Conservation (phyloP, 1,140 invertebrate species). For the Tetragonula clypearis region DNA sequence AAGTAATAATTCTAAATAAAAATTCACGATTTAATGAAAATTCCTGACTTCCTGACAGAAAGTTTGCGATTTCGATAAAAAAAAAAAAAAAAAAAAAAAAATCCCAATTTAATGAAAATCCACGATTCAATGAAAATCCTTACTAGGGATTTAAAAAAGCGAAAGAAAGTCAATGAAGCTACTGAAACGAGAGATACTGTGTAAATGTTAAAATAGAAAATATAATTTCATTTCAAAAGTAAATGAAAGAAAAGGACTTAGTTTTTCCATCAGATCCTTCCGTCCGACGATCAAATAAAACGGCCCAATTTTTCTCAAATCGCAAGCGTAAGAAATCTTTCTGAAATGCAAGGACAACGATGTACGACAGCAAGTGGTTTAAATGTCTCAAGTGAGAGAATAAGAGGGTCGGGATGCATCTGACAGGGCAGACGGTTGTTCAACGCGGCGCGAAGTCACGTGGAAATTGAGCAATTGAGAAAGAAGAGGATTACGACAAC, state of each 20-base stretch:
- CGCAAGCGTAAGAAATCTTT: neutral
- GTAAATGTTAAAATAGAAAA: no score
- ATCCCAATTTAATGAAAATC: neutral
- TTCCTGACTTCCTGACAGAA: no score
- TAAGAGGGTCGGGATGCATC: neutral
- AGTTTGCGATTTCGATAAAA: no score
- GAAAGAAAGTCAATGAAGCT: neutral
- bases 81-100: no score
- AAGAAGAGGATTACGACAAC: constrained; percentile 19
- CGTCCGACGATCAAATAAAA: no score
- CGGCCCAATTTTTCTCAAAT: no score
- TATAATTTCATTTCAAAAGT: no score
- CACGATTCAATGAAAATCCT: neutral
- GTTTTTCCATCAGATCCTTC: no score
- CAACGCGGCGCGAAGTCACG: neutral
- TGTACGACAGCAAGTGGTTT: neutral
- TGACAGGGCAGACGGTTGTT: neutral
- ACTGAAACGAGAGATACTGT: neutral
- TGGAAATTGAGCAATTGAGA: constrained; percentile 23
- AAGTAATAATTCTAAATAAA: no score
- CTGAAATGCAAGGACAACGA: neutral
- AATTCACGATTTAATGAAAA: neutral
- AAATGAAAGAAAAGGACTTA: no score
- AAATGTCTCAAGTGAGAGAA: neutral
- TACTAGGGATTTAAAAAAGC: neutral